Conservation (phyloP, 2,797 vertebrate species). For the Semotilus atromaculatus region DNA sequence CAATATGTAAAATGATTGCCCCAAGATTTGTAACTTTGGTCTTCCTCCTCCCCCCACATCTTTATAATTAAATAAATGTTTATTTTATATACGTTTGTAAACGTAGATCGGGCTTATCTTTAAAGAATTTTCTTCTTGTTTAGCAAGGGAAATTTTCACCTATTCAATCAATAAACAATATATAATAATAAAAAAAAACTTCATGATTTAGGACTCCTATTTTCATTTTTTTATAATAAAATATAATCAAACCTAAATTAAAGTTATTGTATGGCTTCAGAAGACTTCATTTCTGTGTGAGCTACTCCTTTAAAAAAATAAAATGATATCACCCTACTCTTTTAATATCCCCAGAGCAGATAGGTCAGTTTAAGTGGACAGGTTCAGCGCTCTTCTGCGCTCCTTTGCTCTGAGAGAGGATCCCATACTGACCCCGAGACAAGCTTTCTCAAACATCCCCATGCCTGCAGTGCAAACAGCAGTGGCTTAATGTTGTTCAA, state of each 20-base stretch:
- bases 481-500: conserved; percentile 81
- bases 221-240: too few relatives aligned
- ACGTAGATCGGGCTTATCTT: not conserved
- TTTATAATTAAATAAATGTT: not conserved
- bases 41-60: not conserved
- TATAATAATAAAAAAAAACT: not conserved
- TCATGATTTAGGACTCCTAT: not conserved
- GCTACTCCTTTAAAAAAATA: not conserved
- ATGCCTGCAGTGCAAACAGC: conserved; percentile 72
- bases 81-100: not conserved
- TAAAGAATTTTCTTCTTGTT: not conserved
- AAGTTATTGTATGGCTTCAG: not conserved
- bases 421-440: conserved; percentile 73
- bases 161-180: not conserved
- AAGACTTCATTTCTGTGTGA: not conserved
- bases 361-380: conserved; percentile 57
- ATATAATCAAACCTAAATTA: too few relatives aligned
- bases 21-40: not conserved
- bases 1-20: not conserved
- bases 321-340: not conserved
- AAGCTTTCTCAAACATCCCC: conserved; percentile 73
- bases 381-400: conserved; percentile 52
- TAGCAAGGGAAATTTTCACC: not conserved
- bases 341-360: not conserved
- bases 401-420: conserved; percentile 66